A percentile compares a stretch with the other conserved stretches of the same genome.
These are phyloP conservation scores for Nestor notabilis DNA, from an alignment of 2,113 vertebrate genomes.

Conservation along the genomic window DNA sequence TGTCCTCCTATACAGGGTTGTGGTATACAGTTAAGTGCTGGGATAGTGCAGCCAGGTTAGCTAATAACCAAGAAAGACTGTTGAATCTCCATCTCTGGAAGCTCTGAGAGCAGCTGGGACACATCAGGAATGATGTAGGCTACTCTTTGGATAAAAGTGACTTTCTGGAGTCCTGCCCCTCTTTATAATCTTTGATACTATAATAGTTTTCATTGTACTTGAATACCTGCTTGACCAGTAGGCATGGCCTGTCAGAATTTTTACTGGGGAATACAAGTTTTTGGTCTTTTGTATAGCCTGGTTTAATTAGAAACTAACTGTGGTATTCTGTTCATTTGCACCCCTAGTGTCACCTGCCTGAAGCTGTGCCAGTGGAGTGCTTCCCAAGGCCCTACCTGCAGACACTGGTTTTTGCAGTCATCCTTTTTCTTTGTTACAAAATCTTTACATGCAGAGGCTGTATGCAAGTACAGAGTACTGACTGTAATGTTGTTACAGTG, in stretches of 20 bases:
- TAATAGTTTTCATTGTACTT: neutral
- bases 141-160: neutral
- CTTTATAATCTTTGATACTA: neutral
- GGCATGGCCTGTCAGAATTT: neutral
- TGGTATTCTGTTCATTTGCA: neutral
- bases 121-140: neutral
- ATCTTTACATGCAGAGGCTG: neutral
- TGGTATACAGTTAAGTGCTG: neutral
- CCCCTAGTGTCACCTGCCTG: neutral
- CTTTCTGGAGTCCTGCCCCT: neutral
- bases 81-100: neutral
- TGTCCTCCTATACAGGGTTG: rapidly evolving
- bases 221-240: neutral
- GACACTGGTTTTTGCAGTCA: neutral
- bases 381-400: neutral
- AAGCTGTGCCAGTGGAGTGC: neutral
- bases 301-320: neutral
- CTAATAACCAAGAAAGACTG: neutral
- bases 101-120: neutral
- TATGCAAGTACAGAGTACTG: neutral
- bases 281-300: neutral
- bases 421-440: neutral
- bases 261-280: neutral
- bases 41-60: neutral
- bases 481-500: neutral